Conservation (phyloP, 2,888 invertebrate species). For the Bimastos eiseni region DNA sequence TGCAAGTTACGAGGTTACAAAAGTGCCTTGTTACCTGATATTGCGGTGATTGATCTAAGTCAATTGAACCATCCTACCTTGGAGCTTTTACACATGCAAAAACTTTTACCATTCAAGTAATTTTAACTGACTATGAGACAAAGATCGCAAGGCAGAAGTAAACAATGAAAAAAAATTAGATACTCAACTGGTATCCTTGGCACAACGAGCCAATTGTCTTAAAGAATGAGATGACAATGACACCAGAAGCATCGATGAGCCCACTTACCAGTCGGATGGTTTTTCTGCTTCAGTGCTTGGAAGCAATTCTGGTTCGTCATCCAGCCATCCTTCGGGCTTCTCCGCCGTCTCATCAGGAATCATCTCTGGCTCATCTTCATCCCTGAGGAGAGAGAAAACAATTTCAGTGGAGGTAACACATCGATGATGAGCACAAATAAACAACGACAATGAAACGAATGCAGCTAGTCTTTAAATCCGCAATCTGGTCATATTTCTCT, state of each 20-base stretch:
- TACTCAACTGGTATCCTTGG: no score
- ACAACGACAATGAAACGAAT: no score
- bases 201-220: no score
- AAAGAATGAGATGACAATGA: neutral
- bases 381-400: constrained; percentile 65
- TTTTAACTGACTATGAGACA: no score
- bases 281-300: constrained; percentile 83
- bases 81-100: neutral
- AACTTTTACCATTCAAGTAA: no score
- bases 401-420: neutral
- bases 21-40: neutral
- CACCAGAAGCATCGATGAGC: neutral
- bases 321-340: constrained; percentile 89
- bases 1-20: neutral
- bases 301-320: constrained; percentile 80
- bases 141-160: no score
- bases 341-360: constrained; percentile 81
- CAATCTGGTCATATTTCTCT: neutral
- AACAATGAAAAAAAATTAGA: no score
- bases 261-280: constrained; percentile 80
- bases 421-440: no score
- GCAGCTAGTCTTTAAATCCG: no score
- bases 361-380: constrained; percentile 87
- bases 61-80: neutral
- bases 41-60: neutral